A percentile compares a stretch with the other conserved stretches of the same genome.
Conservation (phyloP, 2,888 invertebrate species). For the Meliscaeva auricollis region DNA sequence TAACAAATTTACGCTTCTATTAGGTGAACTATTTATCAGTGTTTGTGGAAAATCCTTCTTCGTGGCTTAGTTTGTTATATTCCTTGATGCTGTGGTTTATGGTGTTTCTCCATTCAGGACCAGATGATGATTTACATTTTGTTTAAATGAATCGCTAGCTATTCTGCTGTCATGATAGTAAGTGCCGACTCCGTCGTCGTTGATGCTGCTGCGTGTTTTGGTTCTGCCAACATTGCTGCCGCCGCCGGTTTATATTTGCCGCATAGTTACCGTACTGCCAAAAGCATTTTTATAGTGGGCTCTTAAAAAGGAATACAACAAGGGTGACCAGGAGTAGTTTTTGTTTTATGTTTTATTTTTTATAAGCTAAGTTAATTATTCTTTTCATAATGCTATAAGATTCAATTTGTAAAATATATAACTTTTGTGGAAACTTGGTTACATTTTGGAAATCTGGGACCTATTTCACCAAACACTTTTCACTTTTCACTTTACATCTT, state of each 20-base stretch:
- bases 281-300: conserved; percentile 59
- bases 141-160: conserved; percentile 67
- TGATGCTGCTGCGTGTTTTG: background rate
- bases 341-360: background rate
- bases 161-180: conserved; percentile 48
- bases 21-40: conserved; percentile 54
- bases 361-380: no score
- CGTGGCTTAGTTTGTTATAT: conserved; percentile 34
- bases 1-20: conserved; percentile 72
- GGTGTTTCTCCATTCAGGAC: conserved; percentile 70
- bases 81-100: conserved; percentile 68
- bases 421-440: no score
- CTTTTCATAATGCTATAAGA: no score
- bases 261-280: conserved; percentile 16
- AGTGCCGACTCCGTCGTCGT: conserved; percentile 16
- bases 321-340: conserved; percentile 12
- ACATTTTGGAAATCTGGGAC: no score
- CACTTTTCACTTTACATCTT: no score
- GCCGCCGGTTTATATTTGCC: background rate
- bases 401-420: no score
- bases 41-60: conserved; percentile 56
- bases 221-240: background rate
- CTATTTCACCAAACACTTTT: no score
- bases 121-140: conserved; percentile 75
- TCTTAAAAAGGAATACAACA: conserved; percentile 30